Percentiles rank a stretch among this genome's conserved stretches.
phyloP scores from a whole-genome alignment of 2,113 vertebrate species.

The Cyanoramphus novaezelandiae region DNA sequence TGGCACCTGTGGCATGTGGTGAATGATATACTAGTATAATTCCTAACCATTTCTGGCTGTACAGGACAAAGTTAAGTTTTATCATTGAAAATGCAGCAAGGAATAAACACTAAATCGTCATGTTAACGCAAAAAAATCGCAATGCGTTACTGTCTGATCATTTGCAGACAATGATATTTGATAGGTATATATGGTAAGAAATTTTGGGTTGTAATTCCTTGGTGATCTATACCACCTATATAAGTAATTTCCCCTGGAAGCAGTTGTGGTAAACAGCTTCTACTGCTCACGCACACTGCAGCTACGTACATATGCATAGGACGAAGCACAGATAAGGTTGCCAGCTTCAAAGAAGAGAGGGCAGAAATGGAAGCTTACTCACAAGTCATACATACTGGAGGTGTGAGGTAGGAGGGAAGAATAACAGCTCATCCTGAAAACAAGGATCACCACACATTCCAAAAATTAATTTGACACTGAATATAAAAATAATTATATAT shows the following conservation, averaged over 20 bases:
- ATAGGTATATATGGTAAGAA: background rate
- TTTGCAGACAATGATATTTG: background rate
- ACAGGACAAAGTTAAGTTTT: background rate
- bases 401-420: constrained; percentile 60
- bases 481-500: constrained; percentile 13
- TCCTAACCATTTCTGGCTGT: background rate
- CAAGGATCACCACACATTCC: background rate
- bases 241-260: background rate
- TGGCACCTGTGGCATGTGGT: background rate
- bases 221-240: background rate
- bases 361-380: constrained; percentile 66
- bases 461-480: background rate
- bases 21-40: background rate
- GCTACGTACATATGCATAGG: background rate
- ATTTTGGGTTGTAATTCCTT: background rate
- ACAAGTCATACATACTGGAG: constrained; percentile 57
- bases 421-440: constrained; percentile 55
- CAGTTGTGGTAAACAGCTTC: background rate
- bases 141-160: background rate
- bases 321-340: background rate
- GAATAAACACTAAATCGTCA: background rate
- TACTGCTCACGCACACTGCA: background rate
- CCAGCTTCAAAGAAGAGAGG: constrained; percentile 31
- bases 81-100: background rate
- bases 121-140: background rate